Evolutionary conservation across 2,888 invertebrate species (phyloP).

Genomic region (Euzophera pinguis): DNA sequence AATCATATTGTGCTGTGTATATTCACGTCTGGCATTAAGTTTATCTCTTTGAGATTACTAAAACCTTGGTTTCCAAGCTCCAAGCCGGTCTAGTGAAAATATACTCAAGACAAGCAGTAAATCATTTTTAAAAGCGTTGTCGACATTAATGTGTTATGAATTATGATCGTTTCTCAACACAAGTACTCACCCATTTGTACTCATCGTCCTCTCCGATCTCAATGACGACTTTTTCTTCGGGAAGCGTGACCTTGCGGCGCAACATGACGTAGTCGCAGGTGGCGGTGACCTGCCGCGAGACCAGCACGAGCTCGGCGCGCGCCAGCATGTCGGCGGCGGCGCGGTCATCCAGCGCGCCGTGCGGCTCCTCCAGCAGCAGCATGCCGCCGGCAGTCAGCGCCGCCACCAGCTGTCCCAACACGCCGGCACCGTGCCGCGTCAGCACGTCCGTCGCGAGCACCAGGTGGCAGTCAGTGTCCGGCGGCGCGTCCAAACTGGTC

Average conservation of each 20-base stretch:
- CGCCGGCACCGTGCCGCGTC: conserved; percentile 70
- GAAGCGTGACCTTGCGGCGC: conserved; percentile 70
- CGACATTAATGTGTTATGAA: too few relatives aligned
- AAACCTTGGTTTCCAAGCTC: too few relatives aligned
- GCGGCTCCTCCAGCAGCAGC: conserved; percentile 85
- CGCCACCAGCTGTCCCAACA: conserved; percentile 79
- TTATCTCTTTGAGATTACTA: too few relatives aligned
- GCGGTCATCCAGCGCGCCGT: conserved; percentile 58
- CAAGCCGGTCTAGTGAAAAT: too few relatives aligned
- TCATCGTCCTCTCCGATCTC: conserved; percentile 82
- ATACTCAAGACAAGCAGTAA: too few relatives aligned
- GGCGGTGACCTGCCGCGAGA: conserved; percentile 79
- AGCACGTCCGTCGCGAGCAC: conserved; percentile 84
- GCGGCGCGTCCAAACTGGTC: conserved; percentile 78
- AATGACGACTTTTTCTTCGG: conserved; percentile 73
- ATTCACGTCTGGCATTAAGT: too few relatives aligned
- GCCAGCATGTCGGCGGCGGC: conserved; percentile 52
- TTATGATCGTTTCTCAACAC: not conserved
- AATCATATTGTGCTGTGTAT: not conserved
- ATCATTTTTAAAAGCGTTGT: too few relatives aligned
- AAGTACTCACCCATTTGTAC: conserved; percentile 41
- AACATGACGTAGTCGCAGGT: conserved; percentile 84
- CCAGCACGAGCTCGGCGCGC: conserved; percentile 49
- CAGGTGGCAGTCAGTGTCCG: conserved; percentile 84
- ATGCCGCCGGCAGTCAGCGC: conserved; percentile 85